A percentile compares a stretch with the other conserved stretches of the same genome.
Conservation (phyloP, 37 sponge, comb jelly and placozoan genomes). For the Mnemiopsis leidyi region DNA sequence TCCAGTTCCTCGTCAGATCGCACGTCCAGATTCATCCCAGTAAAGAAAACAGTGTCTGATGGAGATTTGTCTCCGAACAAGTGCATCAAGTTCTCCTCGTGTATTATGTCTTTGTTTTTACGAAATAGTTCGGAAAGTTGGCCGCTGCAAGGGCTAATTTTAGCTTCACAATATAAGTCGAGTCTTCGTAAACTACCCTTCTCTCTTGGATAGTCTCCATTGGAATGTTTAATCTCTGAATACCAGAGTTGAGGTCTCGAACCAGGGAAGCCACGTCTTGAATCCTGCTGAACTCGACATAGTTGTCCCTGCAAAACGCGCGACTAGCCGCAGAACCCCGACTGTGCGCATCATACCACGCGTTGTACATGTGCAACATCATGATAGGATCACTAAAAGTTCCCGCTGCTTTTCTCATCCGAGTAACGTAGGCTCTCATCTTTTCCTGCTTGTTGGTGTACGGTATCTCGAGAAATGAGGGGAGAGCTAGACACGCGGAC, state of each 20-base stretch:
- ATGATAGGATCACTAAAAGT: conserved; percentile 86
- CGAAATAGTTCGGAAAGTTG: conserved; percentile 30
- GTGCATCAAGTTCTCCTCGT: background rate
- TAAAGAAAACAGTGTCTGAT: conserved; percentile 15
- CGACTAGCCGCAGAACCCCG: background rate
- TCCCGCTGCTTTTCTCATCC: conserved; percentile 73
- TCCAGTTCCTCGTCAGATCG: conserved; percentile 12
- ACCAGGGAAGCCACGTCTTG: conserved; percentile 32
- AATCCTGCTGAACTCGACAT: conserved; percentile 9
- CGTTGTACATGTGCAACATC: conserved; percentile 79
- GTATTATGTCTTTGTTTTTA: conserved; percentile 7
- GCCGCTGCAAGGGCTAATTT: conserved; percentile 54
- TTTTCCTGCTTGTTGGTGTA: conserved; percentile 3
- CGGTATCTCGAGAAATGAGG: background rate
- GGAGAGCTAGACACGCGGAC: conserved; percentile 13
- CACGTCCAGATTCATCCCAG: conserved; percentile 56
- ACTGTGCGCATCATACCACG: conserved; percentile 66
- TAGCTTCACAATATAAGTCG: background rate
- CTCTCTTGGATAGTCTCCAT: background rate
- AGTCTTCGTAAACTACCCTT: background rate
- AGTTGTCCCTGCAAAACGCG: conserved; percentile 35
- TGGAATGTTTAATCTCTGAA: background rate
- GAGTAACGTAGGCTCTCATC: conserved; percentile 64
- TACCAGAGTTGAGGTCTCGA: background rate
- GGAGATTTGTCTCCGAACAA: conserved; percentile 26